Percentiles rank a stretch among this genome's conserved stretches.
These are phyloP conservation scores for Drosophila histrio DNA, from an alignment of 2,888 invertebrate species.

Conservation along the genomic window DNA sequence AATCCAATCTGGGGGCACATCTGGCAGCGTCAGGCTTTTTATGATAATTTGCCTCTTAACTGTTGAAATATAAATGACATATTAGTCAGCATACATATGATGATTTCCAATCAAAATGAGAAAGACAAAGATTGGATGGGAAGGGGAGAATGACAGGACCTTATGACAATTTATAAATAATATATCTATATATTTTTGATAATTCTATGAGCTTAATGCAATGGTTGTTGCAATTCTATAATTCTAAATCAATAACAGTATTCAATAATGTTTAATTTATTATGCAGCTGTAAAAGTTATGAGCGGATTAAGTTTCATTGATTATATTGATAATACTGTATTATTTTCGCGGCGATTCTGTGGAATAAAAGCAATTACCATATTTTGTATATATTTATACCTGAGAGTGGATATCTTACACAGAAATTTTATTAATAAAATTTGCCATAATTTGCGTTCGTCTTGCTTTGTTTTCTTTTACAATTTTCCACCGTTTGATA, in stretches of 20 bases:
- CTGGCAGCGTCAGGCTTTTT: constrained; percentile 31
- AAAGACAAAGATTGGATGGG: too few relatives aligned
- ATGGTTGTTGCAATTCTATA: background rate
- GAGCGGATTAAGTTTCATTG: constrained; percentile 1
- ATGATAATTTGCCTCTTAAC: constrained; percentile 22
- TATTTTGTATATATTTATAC: too few relatives aligned
- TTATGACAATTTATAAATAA: too few relatives aligned
- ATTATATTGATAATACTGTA: background rate
- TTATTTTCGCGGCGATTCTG: background rate
- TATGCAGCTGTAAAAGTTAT: background rate
- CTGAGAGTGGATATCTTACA: background rate
- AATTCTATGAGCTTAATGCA: background rate
- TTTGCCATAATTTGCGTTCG: constrained; percentile 12
- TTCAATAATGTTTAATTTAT: background rate
- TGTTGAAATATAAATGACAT: constrained; percentile 41
- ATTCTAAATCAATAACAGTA: background rate
- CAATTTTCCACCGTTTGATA: constrained; percentile 4
- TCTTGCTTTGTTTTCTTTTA: constrained; percentile 9
- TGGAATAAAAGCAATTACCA: constrained; percentile 6
- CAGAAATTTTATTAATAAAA: constrained; percentile 23
- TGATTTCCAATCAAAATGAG: background rate
- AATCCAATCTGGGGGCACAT: constrained; percentile 31
- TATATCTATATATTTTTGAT: background rate
- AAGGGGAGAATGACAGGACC: too few relatives aligned
- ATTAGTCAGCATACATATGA: constrained; percentile 27